These are phyloP conservation scores for Noctuana brunneofusca DNA, from an alignment of 2,888 invertebrate species.

Conservation along the genomic window DNA sequence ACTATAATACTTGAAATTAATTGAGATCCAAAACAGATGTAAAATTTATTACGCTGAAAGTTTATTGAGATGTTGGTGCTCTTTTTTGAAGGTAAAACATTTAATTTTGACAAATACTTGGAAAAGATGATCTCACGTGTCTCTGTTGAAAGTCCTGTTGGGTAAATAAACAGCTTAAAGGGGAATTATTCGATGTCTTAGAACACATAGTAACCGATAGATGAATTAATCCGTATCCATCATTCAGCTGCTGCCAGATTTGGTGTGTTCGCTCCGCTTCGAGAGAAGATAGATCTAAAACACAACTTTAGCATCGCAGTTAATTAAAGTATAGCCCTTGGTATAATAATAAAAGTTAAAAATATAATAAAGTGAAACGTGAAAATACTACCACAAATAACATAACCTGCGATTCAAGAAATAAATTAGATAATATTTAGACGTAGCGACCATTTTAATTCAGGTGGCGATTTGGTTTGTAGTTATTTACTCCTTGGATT, in stretches of 20 bases:
- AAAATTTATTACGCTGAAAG: too few relatives aligned
- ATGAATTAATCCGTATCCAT: slow-evolving; percentile 65
- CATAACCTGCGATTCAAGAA: too few relatives aligned
- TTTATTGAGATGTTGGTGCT: too few relatives aligned
- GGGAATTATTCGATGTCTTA: slow-evolving; percentile 40
- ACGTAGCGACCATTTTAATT: too few relatives aligned
- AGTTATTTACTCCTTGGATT: too few relatives aligned
- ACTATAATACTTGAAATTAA: slow-evolving; percentile 50
- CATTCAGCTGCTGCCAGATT: slow-evolving; percentile 64
- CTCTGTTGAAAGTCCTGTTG: slow-evolving; percentile 7
- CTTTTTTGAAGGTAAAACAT: too few relatives aligned
- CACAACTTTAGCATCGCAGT: slow-evolving; percentile 51
- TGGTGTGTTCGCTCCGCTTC: slow-evolving; percentile 70
- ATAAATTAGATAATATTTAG: too few relatives aligned
- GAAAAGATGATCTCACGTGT: slow-evolving; percentile 11
- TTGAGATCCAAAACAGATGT: too few relatives aligned
- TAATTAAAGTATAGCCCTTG: slow-evolving; percentile 20
- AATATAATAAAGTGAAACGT: not conserved
- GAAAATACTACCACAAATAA: too few relatives aligned
- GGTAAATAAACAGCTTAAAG: slow-evolving; percentile 18
- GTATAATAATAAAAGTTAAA: not conserved
- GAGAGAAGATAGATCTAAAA: slow-evolving; percentile 59
- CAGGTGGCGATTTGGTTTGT: too few relatives aligned
- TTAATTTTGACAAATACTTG: not conserved
- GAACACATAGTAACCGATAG: slow-evolving; percentile 66